phyloP scores from a whole-genome alignment of 2,113 vertebrate genomes.

The Saccopteryx bilineata region DNA sequence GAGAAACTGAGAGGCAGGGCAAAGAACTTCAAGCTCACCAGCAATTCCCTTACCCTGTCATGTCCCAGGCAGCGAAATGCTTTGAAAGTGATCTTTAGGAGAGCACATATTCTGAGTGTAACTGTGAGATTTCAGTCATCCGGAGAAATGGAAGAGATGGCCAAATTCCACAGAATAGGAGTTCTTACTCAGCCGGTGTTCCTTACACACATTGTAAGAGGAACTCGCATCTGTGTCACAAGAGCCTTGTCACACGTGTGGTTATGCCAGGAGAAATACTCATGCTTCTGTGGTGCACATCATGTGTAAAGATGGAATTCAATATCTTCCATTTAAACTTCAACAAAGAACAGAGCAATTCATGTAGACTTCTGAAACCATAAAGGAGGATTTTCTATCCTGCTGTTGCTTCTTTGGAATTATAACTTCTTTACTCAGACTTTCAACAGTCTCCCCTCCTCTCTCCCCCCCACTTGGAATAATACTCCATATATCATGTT shows the following conservation, averaged over 20 bases:
- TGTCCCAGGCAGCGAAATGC: conserved; percentile 50
- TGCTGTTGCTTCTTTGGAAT: not conserved
- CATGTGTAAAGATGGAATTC: not conserved
- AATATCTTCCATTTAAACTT: conserved; percentile 5
- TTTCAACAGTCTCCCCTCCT: not conserved
- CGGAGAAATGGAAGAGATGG: conserved; percentile 28
- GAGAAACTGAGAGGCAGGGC: not conserved
- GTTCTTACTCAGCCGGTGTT: not conserved
- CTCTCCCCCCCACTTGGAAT: not conserved
- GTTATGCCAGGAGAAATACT: not conserved
- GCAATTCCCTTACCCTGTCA: conserved; percentile 2
- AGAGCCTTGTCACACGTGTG: not conserved
- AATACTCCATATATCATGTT: not conserved
- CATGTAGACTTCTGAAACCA: not conserved
- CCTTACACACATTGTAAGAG: not conserved
- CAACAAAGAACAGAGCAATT: not conserved
- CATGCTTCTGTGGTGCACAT: not conserved
- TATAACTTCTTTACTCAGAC: not conserved
- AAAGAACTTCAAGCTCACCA: conserved; percentile 16
- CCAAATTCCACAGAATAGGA: not conserved
- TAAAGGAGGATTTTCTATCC: conserved; percentile 41
- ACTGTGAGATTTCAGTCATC: conserved; percentile 41
- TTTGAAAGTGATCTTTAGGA: conserved; percentile 57
- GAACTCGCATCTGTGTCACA: not conserved
- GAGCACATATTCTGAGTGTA: conserved; percentile 43